Evolutionary conservation across 2,797 vertebrate genomes (phyloP), one percentile per base, ranked within the genome.

Genomic region (Alcedo atthis): DNA sequence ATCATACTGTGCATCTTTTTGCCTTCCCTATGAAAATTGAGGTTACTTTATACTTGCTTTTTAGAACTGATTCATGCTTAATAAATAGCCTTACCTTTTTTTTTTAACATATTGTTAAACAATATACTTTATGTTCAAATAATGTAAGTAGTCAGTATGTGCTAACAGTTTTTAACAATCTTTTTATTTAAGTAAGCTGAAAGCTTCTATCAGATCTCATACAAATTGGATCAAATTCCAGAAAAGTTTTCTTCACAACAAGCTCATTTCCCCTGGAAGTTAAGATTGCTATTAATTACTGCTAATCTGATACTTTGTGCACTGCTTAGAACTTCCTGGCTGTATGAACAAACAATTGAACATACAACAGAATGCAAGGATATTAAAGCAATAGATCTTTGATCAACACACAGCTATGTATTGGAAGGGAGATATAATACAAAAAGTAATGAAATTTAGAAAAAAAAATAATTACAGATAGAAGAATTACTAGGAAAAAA

Each of bases 161-260:
- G 81, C 85, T 92, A 88, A 96, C 26, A 57, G 22, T 74, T 84
- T 78, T 81, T 89, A 57, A 85, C n/a, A 84, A 37, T 95, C 84
- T 94, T 14, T 85, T 96, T 93, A 84, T 94, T 93, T 95, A 85
- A 86, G 61, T 90, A 76, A 88, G 49, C 32, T 81, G 54, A 82
- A 42, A 75, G 32, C 22, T 86, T 53, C 40, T 76, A 17, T 82
- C 53, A 55, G 30, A 30, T 74, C 57, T 82, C 64, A 55, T 69
- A 85, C 18, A 90, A 81, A 53, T 58, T 64, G 69, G 61, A 81
- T 87, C 73, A 87, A 92, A 90, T 83, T 71, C 16, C 57, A 91
- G 48, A 80, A 92, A 79, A 49, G 4, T 86, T 92, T 85, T 75
- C n/a, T 81, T 93, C 81, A 84, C 43, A 76, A 51, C 54, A 54